phyloP scores from a whole-genome alignment of 1,140 invertebrate genomes.

The Drosophila ogumai region DNA sequence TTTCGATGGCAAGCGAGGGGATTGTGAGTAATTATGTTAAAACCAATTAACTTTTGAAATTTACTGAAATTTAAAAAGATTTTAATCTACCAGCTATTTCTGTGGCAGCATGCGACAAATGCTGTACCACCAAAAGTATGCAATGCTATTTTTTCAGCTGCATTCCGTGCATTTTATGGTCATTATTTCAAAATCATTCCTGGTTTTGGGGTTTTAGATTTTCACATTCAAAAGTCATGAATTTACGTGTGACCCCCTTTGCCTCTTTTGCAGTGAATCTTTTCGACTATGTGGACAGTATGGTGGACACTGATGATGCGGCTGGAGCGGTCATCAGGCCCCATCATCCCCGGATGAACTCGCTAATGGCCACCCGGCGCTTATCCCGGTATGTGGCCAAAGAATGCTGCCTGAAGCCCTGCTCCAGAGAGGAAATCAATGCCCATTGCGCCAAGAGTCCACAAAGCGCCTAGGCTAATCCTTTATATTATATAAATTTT shows the following conservation, averaged over 20 bases:
- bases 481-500: neutral
- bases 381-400: conserved; percentile 2
- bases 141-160: neutral
- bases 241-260: neutral
- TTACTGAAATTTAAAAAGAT: neutral
- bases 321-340: conserved; percentile 3
- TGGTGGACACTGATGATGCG: neutral
- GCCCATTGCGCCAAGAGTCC: neutral
- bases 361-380: neutral
- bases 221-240: neutral
- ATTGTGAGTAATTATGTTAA: neutral
- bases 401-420: conserved; percentile 4
- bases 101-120: neutral
- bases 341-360: conserved; percentile 2
- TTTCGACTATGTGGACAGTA: conserved; percentile 8
- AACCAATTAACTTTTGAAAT: too few relatives aligned
- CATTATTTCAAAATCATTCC: conserved; percentile 1
- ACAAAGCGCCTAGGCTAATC: neutral
- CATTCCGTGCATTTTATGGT: neutral
- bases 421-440: neutral
- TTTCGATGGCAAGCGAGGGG: conserved; percentile 1
- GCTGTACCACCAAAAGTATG: too few relatives aligned
- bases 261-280: conserved; percentile 4
- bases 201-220: neutral
- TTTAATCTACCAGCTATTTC: neutral